Conservation (phyloP, 2,888 invertebrate genomes). For the Tetheella fluctuosa region DNA sequence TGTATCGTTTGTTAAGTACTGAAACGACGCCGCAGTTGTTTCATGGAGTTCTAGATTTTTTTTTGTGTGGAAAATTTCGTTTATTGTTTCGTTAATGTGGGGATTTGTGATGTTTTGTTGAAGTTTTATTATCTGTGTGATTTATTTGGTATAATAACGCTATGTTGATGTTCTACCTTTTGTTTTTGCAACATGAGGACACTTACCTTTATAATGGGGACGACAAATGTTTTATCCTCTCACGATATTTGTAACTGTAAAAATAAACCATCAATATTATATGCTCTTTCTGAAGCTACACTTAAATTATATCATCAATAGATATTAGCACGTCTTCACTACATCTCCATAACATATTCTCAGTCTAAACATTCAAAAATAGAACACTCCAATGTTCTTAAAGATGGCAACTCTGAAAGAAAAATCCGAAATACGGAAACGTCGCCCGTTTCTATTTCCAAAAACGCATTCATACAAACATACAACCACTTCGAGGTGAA, state of each 20-base stretch:
- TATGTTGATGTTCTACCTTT: background rate
- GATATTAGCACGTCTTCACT: conserved; percentile 1
- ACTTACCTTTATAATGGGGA: too few relatives aligned
- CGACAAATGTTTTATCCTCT: too few relatives aligned
- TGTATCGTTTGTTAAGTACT: conserved; percentile 49
- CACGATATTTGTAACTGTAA: too few relatives aligned
- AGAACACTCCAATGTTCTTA: conserved; percentile 37
- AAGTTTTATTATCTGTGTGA: conserved; percentile 7
- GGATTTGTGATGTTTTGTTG: background rate
- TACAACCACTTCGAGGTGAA: conserved; percentile 68
- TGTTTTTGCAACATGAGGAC: too few relatives aligned
- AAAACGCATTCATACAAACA: conserved; percentile 64
- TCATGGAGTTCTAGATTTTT: conserved; percentile 41
- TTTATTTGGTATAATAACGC: background rate
- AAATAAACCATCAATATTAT: too few relatives aligned
- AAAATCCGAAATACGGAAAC: conserved; percentile 70
- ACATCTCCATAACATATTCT: conserved; percentile 5
- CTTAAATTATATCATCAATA: background rate
- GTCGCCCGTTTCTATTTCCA: conserved; percentile 61
- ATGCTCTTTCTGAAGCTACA: too few relatives aligned
- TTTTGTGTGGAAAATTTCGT: conserved; percentile 51
- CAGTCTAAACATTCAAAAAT: conserved; percentile 29
- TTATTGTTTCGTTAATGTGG: conserved; percentile 24
- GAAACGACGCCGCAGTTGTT: conserved; percentile 28
- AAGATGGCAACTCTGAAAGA: conserved; percentile 40